Evolutionary conservation across 2,888 invertebrate species (phyloP).

Genomic region (Catocala nupta): DNA sequence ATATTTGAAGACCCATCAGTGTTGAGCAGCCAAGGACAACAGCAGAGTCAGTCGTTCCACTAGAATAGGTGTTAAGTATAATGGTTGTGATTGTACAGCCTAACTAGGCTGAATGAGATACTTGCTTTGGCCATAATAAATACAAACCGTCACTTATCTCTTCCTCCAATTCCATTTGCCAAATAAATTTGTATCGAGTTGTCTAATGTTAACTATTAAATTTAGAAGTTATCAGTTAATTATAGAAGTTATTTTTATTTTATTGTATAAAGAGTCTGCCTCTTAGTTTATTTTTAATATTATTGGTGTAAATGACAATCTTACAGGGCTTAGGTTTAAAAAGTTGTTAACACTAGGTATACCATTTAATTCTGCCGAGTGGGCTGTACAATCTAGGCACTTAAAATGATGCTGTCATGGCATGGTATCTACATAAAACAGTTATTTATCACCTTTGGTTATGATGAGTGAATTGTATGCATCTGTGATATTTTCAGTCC

Average conservation of each 20-base stretch:
- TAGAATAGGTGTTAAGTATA: constrained; percentile 57
- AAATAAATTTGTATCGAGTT: not conserved
- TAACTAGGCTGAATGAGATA: constrained; percentile 13
- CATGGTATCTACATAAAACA: constrained; percentile 22
- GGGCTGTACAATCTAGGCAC: constrained; percentile 39
- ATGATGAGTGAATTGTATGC: constrained; percentile 68
- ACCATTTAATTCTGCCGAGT: constrained; percentile 1
- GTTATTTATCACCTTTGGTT: constrained; percentile 35
- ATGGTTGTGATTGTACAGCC: constrained; percentile 56
- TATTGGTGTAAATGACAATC: not conserved
- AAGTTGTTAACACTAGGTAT: not conserved
- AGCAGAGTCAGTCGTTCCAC: constrained; percentile 71
- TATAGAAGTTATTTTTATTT: not conserved
- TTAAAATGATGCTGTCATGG: constrained; percentile 45
- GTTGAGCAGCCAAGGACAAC: constrained; percentile 85
- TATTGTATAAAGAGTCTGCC: not conserved
- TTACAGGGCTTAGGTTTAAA: not conserved
- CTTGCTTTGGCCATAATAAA: constrained; percentile 6
- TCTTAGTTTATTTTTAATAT: not conserved
- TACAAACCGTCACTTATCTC: not conserved
- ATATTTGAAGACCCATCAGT: constrained; percentile 93
- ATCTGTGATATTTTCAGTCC: constrained; percentile 85
- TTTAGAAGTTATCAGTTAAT: not conserved
- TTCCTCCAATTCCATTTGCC: not conserved
- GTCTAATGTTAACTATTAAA: not conserved